phyloP scores from a whole-genome alignment of 1,140 invertebrate genomes.

The Leptestheria dahalacensis region DNA sequence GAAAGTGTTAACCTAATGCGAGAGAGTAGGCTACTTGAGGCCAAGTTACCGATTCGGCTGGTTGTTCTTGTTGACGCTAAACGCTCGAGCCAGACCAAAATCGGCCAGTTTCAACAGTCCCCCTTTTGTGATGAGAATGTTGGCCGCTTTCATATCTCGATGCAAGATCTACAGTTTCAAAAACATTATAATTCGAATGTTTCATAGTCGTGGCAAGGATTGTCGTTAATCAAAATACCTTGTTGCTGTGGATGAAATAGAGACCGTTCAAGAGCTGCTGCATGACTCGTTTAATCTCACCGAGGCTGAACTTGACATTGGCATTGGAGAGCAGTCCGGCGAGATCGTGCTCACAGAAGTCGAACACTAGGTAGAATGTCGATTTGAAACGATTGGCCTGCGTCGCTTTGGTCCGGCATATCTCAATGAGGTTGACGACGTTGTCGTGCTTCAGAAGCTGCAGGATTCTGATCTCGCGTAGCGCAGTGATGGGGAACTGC shows the following conservation, averaged over 20 bases:
- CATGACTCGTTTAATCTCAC: slow-evolving; percentile 97
- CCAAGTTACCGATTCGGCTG: slow-evolving; percentile 52
- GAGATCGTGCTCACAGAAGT: slow-evolving; percentile 98
- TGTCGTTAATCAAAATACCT: too few species aligned
- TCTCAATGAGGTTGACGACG: slow-evolving; percentile 93
- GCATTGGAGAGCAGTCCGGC: slow-evolving; percentile 91
- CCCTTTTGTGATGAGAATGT: slow-evolving; percentile 93
- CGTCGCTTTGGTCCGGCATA: slow-evolving; percentile 81
- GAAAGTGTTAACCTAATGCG: slow-evolving; percentile 3
- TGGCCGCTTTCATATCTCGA: slow-evolving; percentile 97
- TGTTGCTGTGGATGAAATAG: slow-evolving; percentile 94
- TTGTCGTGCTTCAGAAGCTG: slow-evolving; percentile 93
- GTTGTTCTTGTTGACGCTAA: slow-evolving; percentile 73
- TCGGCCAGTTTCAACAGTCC: slow-evolving; percentile 88
- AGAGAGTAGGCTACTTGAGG: neutral
- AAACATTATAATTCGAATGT: slow-evolving; percentile 8
- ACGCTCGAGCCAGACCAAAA: slow-evolving; percentile 80
- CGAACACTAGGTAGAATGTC: slow-evolving; percentile 95
- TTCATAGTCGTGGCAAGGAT: too few species aligned
- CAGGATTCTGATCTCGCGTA: slow-evolving; percentile 94
- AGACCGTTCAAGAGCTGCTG: slow-evolving; percentile 92
- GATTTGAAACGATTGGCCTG: slow-evolving; percentile 73
- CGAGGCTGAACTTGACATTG: slow-evolving; percentile 90
- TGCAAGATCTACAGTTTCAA: slow-evolving; percentile 51
- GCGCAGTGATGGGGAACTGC: slow-evolving; percentile 93